Evolutionary conservation across 2,888 invertebrate species (phyloP), one percentile per base, ranked within the genome.

Genomic region (Calephelis perditalis): DNA sequence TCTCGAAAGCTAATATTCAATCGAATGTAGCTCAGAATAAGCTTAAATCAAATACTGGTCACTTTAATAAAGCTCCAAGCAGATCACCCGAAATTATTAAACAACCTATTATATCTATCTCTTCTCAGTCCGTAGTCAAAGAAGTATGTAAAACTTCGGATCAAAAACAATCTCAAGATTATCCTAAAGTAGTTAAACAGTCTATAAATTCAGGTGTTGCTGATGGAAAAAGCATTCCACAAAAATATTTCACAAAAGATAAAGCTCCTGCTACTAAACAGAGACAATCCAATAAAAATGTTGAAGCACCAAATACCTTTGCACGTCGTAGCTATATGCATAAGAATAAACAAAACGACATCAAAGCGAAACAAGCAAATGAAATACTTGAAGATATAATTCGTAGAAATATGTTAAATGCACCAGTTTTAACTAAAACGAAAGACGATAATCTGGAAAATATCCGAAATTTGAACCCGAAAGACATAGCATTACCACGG

Each of bases 281-380:
- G 59, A 35, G 70, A 47, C 76, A 69, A 52, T 70, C 72, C 57
- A 85, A 81, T 70, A 84, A 81, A 69, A 72, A 71, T 8, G 85
- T 86, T 44, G 75, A 75, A 60, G 81, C 79, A 37, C 81, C 82
- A 3, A 83, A 87, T 60, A 90, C 90, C 3, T 90, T 89, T 69
- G 75, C 89, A 11, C 82, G 90, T 40, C 80, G 83, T 57, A 87
- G 79, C 66, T 90, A 88, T 66, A 78, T 86, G 77, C 86, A 87
- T 67, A 89, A 83, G 71, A 85, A 76, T 64, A 83, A 84, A 70
- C 82, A 82, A 68, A 72, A 63, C 40, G 82, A 84, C 59, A 67
- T 66, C 5, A 81, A 78, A 67, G 58, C 69, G 4, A 78, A 78
- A 70, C 70, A 69, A 40, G 59, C 70, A 37, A 57, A 26, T 47